These are phyloP conservation scores for Petroica traversi DNA, from an alignment of 2,113 vertebrate genomes.

Conservation along the genomic window DNA sequence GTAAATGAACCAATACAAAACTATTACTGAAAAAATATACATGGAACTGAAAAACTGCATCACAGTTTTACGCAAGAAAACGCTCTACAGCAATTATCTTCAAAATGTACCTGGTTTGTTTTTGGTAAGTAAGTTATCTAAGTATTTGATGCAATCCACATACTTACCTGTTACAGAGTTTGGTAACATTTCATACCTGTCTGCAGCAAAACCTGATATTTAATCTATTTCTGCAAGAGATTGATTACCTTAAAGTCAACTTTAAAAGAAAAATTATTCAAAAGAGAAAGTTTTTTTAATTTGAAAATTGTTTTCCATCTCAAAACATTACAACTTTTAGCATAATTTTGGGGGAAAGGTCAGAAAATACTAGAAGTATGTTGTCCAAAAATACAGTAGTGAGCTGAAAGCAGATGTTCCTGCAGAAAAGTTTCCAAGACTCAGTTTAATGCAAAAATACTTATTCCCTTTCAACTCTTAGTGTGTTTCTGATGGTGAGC, in stretches of 20 bases:
- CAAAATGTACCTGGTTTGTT: background rate
- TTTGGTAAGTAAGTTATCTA: background rate
- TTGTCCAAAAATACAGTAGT: constrained; percentile 19
- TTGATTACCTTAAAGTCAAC: background rate
- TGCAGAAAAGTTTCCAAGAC: constrained; percentile 18
- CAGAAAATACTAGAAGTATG: background rate
- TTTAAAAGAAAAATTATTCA: background rate
- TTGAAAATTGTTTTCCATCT: background rate
- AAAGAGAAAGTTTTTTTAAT: background rate
- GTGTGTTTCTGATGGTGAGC: constrained; percentile 74
- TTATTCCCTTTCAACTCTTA: constrained; percentile 52
- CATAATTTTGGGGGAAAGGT: background rate
- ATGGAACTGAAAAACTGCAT: background rate
- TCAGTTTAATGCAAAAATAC: constrained; percentile 15
- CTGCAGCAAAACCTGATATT: background rate
- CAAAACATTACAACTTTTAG: background rate
- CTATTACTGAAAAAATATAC: background rate
- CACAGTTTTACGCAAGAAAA: background rate
- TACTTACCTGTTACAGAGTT: background rate
- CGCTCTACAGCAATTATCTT: background rate
- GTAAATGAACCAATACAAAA: background rate
- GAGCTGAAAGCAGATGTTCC: constrained; percentile 28
- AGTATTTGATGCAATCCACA: background rate
- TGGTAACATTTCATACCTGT: background rate
- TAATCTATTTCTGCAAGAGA: background rate